Evolutionary conservation across 92 coral and sea anemone genomes (phyloP), one percentile per base, ranked within the genome.

Genomic region (Umimayanthus kanabou): DNA sequence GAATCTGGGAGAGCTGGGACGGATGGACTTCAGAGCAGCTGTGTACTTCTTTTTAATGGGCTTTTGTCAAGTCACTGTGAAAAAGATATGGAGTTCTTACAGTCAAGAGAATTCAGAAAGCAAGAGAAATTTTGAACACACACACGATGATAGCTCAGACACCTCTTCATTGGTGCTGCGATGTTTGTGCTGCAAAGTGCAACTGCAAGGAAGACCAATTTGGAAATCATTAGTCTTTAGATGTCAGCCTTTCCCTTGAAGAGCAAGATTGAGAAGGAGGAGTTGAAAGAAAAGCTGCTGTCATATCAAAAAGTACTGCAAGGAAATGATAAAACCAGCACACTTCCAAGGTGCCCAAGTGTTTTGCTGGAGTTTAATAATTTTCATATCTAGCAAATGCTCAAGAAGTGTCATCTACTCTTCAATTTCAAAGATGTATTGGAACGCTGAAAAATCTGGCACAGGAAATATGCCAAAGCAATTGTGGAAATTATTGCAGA

Each of bases 161-260:
- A 88, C 49, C 81, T 10, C 90, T 91, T 39, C 92, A 91, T 85
- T 76, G 70, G 61, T 93, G 95, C 87, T 93, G 95, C 88, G 95
- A 93, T 84, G 80, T 93, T 40, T 93, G 95, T 89, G 91, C 94
- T 9, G 85, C 85, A 81, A 76, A 43, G 40, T 92, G 92, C 74
- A 78, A 42, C 77, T 93, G 94, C 76, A 85, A 66, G 64, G 79
- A 87, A 26, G 85, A 53, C 77, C 77, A 73, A 73, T 73, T 47
- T 73, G 77, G 1, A 73, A 73, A 73, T 33, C 47, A 73, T 73
- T 73, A 47, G 77, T 73, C 77, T 40, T 14, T 73, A 5, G 77
- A 2, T 73, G 22, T 73, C 77, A 40, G 77, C 77, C 42, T 37
- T 73, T 39, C 37, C 47, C 77, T 13, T 40, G 43, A 72, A 39